A percentile compares a stretch with the other conserved stretches of the same genome.
Conservation (phyloP, 2,888 invertebrate genomes). For the Drosophila fungiperda region DNA sequence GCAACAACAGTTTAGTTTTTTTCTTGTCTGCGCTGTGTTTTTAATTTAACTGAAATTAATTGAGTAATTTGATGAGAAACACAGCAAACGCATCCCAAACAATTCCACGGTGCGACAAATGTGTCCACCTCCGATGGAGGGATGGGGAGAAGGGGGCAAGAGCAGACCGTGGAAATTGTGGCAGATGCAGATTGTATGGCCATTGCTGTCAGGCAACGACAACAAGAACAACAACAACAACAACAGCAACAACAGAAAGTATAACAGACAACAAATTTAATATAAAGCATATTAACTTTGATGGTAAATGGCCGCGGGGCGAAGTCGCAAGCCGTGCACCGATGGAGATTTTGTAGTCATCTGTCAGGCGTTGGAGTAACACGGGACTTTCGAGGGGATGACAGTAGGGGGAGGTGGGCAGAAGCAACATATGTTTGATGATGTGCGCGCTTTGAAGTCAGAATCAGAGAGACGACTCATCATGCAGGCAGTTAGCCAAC, state of each 20-base stretch:
- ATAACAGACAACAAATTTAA: conserved; percentile 66
- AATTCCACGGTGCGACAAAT: conserved; percentile 50
- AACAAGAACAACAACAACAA: conserved; percentile 14
- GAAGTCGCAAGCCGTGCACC: conserved; percentile 5
- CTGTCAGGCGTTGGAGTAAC: conserved; percentile 65
- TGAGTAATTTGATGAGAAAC: conserved; percentile 74
- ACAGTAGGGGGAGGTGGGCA: not conserved
- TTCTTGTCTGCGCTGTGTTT: conserved; percentile 40
- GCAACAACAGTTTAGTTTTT: conserved; percentile 24
- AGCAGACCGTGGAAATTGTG: conserved; percentile 46
- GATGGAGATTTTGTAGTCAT: conserved; percentile 46
- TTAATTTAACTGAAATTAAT: conserved; percentile 74
- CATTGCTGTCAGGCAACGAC: conserved; percentile 36
- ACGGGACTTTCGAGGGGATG: not conserved
- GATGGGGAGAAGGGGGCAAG: not conserved
- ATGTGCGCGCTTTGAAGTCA: conserved; percentile 73
- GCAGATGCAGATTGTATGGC: conserved; percentile 73
- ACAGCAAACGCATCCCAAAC: conserved; percentile 54
- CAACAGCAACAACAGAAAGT: conserved; percentile 1
- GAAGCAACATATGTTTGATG: conserved; percentile 72
- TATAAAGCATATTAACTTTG: conserved; percentile 78
- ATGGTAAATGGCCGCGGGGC: conserved; percentile 72
- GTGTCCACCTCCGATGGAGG: conserved; percentile 9
- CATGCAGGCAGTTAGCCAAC: conserved; percentile 55
- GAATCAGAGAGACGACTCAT: conserved; percentile 40